Evolutionary conservation across 64 coral and sea anemone species (phyloP).

Genomic region (Montipora foliosa): DNA sequence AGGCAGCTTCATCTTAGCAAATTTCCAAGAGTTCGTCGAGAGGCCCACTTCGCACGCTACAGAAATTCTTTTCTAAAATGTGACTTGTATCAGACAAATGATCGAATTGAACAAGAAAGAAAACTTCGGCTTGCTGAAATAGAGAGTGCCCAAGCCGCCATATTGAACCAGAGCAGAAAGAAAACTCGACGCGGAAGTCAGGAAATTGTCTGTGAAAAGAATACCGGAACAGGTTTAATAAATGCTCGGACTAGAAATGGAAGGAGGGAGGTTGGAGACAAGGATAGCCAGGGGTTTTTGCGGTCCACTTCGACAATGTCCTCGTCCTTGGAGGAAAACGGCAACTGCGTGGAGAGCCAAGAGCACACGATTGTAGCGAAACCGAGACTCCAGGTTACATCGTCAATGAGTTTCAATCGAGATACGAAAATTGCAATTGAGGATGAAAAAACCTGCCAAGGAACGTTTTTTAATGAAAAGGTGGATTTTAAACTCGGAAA

Average conservation of each 20-base stretch:
- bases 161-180: slow-evolving; percentile 20
- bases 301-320: background rate
- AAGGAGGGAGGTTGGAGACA: background rate
- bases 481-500: background rate
- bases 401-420: background rate
- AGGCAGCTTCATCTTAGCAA: slow-evolving; percentile 69
- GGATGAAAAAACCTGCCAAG: background rate
- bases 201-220: background rate
- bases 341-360: background rate
- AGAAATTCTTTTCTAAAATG: slow-evolving; percentile 66
- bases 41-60: slow-evolving; percentile 55
- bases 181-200: background rate
- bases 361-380: background rate
- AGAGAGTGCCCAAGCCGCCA: background rate
- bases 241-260: background rate
- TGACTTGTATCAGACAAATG: slow-evolving; percentile 9
- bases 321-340: background rate
- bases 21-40: slow-evolving; percentile 48
- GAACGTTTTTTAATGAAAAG: background rate
- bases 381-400: background rate
- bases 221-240: background rate
- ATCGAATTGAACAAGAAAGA: slow-evolving; percentile 56
- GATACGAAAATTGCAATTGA: background rate
- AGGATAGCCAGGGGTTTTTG: background rate
- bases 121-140: slow-evolving; percentile 21